Evolutionary conservation across 2,888 invertebrate genomes (phyloP).

Genomic region (Phyllotreta striolata): DNA sequence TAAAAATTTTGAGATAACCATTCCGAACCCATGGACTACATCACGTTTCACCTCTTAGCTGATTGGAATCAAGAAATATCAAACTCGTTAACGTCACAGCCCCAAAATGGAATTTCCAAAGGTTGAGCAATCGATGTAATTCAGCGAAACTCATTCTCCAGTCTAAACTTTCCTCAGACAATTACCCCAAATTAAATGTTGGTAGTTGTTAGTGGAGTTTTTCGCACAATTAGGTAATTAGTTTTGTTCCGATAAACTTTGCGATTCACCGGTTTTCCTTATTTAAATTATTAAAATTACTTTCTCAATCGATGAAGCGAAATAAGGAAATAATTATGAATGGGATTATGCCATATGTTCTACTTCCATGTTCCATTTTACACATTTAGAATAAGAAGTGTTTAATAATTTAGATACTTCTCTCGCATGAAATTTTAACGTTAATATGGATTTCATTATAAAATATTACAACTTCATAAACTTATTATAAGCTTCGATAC

Average conservation of each 20-base stretch:
- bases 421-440: no score
- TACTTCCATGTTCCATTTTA: no score
- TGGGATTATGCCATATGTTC: no score
- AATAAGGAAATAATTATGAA: no score
- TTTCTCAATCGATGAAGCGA: neutral
- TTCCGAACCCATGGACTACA: slow-evolving; percentile 27
- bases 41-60: slow-evolving; percentile 43
- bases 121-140: slow-evolving; percentile 44
- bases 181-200: slow-evolving; percentile 36
- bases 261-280: neutral
- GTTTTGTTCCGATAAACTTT: slow-evolving; percentile 10
- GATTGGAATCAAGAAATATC: slow-evolving; percentile 52
- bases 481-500: no score
- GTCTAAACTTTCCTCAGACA: slow-evolving; percentile 35
- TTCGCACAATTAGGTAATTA: slow-evolving; percentile 33
- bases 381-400: no score
- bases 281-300: neutral
- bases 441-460: no score
- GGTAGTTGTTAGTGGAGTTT: slow-evolving; percentile 22
- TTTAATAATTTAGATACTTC: no score
- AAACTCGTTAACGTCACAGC: slow-evolving; percentile 48
- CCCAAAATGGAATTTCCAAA: slow-evolving; percentile 43
- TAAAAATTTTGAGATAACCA: neutral
- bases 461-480: no score
- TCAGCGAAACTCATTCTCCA: slow-evolving; percentile 38